A percentile compares a stretch with the other conserved stretches of the same genome.
These are phyloP conservation scores for Carollia perspicillata DNA, from an alignment of 2,113 vertebrate species.

Conservation along the genomic window DNA sequence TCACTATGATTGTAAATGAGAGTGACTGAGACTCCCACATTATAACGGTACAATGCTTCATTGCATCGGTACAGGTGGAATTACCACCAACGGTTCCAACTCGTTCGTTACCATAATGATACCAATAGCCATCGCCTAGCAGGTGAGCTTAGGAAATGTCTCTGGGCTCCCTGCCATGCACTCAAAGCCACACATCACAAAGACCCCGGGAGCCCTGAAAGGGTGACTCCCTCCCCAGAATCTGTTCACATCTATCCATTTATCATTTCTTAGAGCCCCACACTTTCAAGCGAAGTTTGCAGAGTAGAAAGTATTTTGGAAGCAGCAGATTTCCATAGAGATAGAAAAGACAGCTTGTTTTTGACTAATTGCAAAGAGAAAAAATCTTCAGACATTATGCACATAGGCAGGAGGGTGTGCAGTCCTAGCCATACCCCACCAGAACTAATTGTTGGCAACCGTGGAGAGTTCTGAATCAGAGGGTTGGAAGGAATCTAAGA, in stretches of 20 bases:
- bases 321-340: not conserved
- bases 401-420: not conserved
- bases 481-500: conserved; percentile 53
- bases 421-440: not conserved
- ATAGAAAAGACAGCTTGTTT: not conserved
- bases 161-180: not conserved
- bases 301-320: not conserved
- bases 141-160: not conserved
- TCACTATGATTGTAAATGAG: not conserved
- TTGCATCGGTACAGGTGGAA: not conserved
- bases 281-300: not conserved
- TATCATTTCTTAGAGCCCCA: not conserved
- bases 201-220: not conserved
- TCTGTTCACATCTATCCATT: not conserved
- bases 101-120: not conserved
- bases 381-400: not conserved
- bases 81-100: not conserved
- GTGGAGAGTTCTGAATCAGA: conserved; percentile 35
- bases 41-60: not conserved
- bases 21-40: not conserved
- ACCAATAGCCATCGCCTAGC: not conserved
- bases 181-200: not conserved
- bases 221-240: not conserved
- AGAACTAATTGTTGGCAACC: conserved; percentile 28
- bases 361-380: conserved; percentile 10